Percentiles rank a stretch among this genome's conserved stretches.
These are phyloP conservation scores for Cryptomyrus ogoouensis DNA, from an alignment of 2,113 vertebrate genomes.

Conservation along the genomic window DNA sequence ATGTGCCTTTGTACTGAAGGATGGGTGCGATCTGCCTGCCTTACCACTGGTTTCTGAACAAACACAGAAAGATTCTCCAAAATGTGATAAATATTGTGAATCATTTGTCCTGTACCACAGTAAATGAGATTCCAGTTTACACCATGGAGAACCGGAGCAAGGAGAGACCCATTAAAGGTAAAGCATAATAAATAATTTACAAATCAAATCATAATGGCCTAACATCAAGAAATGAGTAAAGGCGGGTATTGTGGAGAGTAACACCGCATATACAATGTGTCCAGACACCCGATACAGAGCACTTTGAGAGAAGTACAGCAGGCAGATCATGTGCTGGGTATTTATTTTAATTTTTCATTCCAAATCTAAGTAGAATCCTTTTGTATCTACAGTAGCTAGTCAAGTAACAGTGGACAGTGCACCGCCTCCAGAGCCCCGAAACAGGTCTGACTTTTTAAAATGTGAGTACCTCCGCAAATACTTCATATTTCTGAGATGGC, in stretches of 20 bases:
- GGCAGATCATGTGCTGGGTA: neutral
- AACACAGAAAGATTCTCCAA: neutral
- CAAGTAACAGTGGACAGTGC: slow-evolving; percentile 55
- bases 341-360: neutral
- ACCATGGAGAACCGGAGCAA: slow-evolving; percentile 58
- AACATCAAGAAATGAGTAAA: neutral
- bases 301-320: neutral
- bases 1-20: neutral
- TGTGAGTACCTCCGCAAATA: slow-evolving; percentile 47
- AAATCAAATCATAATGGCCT: neutral
- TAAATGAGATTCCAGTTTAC: slow-evolving; percentile 66
- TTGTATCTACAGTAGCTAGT: slow-evolving; percentile 45
- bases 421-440: slow-evolving; percentile 53
- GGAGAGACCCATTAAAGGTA: slow-evolving; percentile 63
- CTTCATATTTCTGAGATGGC: neutral
- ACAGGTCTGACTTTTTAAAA: slow-evolving; percentile 63
- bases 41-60: neutral
- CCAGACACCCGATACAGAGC: neutral
- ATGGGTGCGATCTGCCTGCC: neutral
- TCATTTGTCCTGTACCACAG: slow-evolving; percentile 36
- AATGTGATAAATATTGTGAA: neutral
- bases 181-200: slow-evolving; percentile 14
- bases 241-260: neutral
- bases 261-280: neutral
- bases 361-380: neutral